phyloP scores from a whole-genome alignment of 1,140 invertebrate species.

The Panagrolaimus sp. region DNA sequence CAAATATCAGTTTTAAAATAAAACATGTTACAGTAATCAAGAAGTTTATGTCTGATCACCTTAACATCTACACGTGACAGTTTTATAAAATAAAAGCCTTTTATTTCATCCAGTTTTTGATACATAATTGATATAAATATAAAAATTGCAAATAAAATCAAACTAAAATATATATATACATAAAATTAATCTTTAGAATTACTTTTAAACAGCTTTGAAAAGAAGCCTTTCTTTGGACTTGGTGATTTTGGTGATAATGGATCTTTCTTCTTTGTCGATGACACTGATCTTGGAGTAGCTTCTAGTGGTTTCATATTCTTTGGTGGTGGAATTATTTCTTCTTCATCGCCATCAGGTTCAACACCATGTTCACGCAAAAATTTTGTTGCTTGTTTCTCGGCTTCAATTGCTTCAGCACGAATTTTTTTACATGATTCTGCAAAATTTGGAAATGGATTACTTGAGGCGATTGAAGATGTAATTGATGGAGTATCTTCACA shows the following conservation, averaged over 20 bases:
- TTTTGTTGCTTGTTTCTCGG: slow-evolving; percentile 1
- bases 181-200: too few species aligned
- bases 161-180: too few species aligned
- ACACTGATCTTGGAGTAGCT: background rate
- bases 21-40: too few species aligned
- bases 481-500: slow-evolving; percentile 5
- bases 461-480: background rate
- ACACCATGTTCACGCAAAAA: background rate
- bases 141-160: too few species aligned
- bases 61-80: too few species aligned
- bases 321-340: background rate
- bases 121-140: too few species aligned
- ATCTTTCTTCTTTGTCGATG: background rate
- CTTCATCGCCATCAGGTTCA: background rate
- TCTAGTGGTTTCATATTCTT: background rate
- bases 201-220: background rate
- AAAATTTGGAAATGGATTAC: slow-evolving; percentile 4
- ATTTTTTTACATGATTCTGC: background rate
- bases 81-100: too few species aligned
- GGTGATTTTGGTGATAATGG: background rate
- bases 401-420: background rate
- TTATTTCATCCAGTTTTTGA: too few species aligned
- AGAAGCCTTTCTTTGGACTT: background rate
- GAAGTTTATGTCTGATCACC: too few species aligned
- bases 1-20: too few species aligned